Evolutionary conservation across 2,888 invertebrate genomes (phyloP).

Genomic region (Dichetophora obliterata): DNA sequence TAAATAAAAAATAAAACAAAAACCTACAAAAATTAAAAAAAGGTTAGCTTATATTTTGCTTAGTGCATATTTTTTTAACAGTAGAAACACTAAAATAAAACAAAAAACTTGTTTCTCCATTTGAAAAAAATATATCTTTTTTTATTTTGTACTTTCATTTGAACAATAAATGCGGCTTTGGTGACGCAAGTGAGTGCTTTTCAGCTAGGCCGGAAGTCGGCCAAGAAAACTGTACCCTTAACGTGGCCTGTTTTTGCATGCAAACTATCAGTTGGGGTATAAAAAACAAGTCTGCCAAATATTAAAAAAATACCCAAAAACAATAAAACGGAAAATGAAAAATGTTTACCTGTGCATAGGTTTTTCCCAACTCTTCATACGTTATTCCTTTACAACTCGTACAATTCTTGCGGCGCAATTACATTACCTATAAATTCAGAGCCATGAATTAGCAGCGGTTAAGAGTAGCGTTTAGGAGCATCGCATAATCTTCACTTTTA

Average conservation of each 20-base stretch:
- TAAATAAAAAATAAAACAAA: background rate
- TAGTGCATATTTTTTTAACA: background rate
- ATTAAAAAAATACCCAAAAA: background rate
- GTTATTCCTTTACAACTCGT: background rate
- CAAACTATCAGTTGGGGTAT: background rate
- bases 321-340: conserved; percentile 45
- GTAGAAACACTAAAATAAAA: background rate
- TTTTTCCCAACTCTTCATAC: background rate
- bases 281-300: background rate
- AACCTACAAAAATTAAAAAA: background rate
- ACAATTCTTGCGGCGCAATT: background rate
- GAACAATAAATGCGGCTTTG: background rate
- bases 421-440: background rate
- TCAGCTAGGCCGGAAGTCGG: background rate
- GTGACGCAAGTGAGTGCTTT: background rate
- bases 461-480: background rate
- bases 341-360: conserved; percentile 34
- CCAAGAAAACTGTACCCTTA: background rate
- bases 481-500: background rate
- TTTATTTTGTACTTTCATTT: background rate
- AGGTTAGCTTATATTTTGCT: too few species aligned
- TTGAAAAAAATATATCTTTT: background rate
- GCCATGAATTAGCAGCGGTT: conserved; percentile 15
- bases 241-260: background rate
- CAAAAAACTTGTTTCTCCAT: conserved; percentile 8